These are phyloP conservation scores for Vollenhovia emeryi DNA, from an alignment of 1,140 invertebrate genomes.

Conservation along the genomic window DNA sequence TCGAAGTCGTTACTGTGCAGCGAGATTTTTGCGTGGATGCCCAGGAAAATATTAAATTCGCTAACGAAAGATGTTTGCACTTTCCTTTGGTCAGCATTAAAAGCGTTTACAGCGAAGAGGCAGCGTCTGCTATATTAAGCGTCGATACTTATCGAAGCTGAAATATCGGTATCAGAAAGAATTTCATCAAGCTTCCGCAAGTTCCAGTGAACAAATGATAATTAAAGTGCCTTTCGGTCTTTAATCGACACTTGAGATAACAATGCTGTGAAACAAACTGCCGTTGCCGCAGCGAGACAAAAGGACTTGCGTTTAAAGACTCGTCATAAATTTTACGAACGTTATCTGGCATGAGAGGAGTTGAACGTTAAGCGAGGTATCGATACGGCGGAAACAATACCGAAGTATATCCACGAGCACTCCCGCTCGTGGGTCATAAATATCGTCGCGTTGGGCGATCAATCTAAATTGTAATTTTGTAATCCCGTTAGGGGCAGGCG, in stretches of 20 bases:
- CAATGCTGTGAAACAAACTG: not conserved
- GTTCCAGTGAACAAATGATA: not conserved
- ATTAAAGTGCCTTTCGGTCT: not conserved
- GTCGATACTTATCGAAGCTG: not conserved
- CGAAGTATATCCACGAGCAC: constrained; percentile 14
- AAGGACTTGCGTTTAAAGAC: constrained; percentile 14
- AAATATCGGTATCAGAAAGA: not conserved
- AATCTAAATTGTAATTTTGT: constrained; percentile 80
- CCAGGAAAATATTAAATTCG: constrained; percentile 23
- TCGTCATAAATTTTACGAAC: constrained; percentile 30
- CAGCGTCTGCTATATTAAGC: not conserved
- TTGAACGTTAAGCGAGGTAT: not conserved
- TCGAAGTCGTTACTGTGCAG: constrained; percentile 56
- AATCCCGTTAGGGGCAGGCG: constrained; percentile 78
- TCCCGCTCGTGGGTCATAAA: constrained; percentile 42
- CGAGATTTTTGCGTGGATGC: constrained; percentile 63
- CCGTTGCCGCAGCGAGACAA: constrained; percentile 3
- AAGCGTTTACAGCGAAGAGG: not conserved
- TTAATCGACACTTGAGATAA: not conserved
- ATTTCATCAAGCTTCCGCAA: not conserved
- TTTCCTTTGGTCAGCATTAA: not conserved
- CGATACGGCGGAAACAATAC: constrained; percentile 21
- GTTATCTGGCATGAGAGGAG: constrained; percentile 14
- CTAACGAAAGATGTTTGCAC: constrained; percentile 2
- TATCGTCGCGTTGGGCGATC: constrained; percentile 68